A percentile compares a stretch with the other conserved stretches of the same genome.
phyloP scores from a whole-genome alignment of 2,888 invertebrate species.

The Torymus aiolomorphi region DNA sequence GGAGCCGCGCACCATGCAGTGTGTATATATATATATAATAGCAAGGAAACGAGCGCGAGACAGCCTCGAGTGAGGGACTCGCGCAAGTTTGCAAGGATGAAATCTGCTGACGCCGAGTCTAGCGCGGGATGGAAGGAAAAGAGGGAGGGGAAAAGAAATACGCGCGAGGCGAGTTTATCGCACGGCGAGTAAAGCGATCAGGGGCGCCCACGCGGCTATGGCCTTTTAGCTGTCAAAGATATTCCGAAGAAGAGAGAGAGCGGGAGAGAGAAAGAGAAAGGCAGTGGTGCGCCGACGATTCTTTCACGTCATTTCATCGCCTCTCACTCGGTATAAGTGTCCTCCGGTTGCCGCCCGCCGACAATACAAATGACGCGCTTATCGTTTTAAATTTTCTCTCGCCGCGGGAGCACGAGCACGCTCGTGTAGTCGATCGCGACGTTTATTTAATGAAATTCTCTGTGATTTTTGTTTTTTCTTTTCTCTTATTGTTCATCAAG shows the following conservation, averaged over 20 bases:
- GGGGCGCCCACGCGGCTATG: constrained; percentile 5
- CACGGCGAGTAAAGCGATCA: constrained; percentile 46
- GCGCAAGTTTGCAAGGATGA: constrained; percentile 48
- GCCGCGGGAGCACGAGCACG: too few relatives aligned
- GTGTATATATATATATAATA: not conserved
- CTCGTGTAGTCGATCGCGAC: too few relatives aligned
- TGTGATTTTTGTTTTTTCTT: not conserved
- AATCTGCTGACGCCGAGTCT: constrained; percentile 56
- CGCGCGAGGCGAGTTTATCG: constrained; percentile 52
- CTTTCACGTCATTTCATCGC: constrained; percentile 25
- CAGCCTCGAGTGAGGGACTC: constrained; percentile 22
- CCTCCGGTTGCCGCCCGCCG: not conserved
- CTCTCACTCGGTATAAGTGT: constrained; percentile 13
- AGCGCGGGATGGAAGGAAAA: not conserved
- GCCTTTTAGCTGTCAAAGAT: constrained; percentile 56
- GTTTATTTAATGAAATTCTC: too few relatives aligned
- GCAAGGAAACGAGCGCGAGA: not conserved
- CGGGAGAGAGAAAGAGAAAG: too few relatives aligned
- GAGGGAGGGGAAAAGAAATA: not conserved
- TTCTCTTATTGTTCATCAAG: not conserved
- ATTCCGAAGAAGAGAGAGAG: constrained; percentile 20
- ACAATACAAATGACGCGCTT: constrained; percentile 3
- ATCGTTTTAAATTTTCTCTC: not conserved
- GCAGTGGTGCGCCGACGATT: not conserved
- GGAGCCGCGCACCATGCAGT: not conserved